Evolutionary conservation across 2,888 invertebrate genomes (phyloP).

Genomic region (Temnothorax ravouxi): DNA sequence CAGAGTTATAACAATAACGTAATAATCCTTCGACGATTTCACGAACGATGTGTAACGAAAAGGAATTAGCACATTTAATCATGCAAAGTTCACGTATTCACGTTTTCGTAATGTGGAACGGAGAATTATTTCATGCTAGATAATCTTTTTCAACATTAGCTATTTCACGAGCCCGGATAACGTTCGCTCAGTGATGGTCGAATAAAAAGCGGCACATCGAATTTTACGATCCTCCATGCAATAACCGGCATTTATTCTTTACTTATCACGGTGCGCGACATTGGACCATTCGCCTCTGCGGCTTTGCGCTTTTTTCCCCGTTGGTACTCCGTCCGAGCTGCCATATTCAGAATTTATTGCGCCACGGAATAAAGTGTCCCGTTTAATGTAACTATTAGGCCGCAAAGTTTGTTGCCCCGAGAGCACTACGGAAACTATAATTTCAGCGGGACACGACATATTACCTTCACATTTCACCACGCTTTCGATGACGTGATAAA

Average conservation of each 20-base stretch:
- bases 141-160: slow-evolving; percentile 22
- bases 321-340: not conserved
- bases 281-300: not conserved
- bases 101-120: not conserved
- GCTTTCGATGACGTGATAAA: slow-evolving; percentile 48
- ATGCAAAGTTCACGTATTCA: not conserved
- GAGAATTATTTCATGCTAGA: not conserved
- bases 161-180: no score
- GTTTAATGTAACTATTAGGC: not conserved
- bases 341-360: slow-evolving; percentile 33
- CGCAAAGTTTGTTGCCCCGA: slow-evolving; percentile 57
- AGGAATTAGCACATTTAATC: slow-evolving; percentile 8
- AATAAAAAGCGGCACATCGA: slow-evolving; percentile 4
- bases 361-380: slow-evolving; percentile 31
- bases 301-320: not conserved
- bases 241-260: not conserved
- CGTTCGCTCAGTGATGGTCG: not conserved
- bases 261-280: slow-evolving; percentile 19
- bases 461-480: slow-evolving; percentile 22
- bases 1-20: not conserved
- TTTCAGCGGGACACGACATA: slow-evolving; percentile 34
- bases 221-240: slow-evolving; percentile 12
- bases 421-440: slow-evolving; percentile 51
- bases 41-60: not conserved
- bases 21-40: not conserved